These are phyloP conservation scores for Epistrophe eligans DNA, from an alignment of 2,888 invertebrate species.

Conservation along the genomic window DNA sequence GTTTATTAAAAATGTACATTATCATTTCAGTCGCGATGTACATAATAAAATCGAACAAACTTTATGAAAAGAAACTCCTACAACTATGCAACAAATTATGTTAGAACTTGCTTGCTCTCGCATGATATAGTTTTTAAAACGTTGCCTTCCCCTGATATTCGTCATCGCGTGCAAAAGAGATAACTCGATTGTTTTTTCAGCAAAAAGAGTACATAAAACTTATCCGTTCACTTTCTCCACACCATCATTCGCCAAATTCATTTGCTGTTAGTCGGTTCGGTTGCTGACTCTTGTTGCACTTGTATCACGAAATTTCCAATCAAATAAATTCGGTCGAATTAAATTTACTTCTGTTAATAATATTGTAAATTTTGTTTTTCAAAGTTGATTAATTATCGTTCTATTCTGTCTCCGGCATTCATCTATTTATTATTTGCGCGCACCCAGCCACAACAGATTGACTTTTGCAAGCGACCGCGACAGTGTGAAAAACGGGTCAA, in stretches of 20 bases:
- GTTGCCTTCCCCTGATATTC: conserved; percentile 29
- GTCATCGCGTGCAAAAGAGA: background rate
- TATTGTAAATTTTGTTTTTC: background rate
- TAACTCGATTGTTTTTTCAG: background rate
- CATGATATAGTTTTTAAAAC: conserved; percentile 12
- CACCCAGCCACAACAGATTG: background rate
- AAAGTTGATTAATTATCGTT: background rate
- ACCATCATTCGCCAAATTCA: conserved; percentile 50
- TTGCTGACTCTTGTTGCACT: conserved; percentile 25
- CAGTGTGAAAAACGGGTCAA: conserved; percentile 29
- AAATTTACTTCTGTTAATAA: background rate
- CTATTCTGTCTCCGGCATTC: background rate
- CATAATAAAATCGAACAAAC: background rate
- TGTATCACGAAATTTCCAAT: conserved; percentile 14
- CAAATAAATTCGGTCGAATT: conserved; percentile 16
- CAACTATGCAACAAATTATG: background rate
- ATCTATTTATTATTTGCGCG: conserved; percentile 2
- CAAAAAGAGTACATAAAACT: background rate
- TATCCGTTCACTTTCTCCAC: conserved; percentile 35
- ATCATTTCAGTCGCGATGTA: background rate
- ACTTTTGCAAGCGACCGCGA: background rate
- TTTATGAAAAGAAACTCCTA: background rate
- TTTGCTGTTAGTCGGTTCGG: conserved; percentile 34
- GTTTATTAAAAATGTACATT: too few species aligned
- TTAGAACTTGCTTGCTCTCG: background rate